A percentile compares a stretch with the other conserved stretches of the same genome.
Evolutionary conservation across 2,888 invertebrate species (phyloP).

Genomic region (Watsonalla binaria): DNA sequence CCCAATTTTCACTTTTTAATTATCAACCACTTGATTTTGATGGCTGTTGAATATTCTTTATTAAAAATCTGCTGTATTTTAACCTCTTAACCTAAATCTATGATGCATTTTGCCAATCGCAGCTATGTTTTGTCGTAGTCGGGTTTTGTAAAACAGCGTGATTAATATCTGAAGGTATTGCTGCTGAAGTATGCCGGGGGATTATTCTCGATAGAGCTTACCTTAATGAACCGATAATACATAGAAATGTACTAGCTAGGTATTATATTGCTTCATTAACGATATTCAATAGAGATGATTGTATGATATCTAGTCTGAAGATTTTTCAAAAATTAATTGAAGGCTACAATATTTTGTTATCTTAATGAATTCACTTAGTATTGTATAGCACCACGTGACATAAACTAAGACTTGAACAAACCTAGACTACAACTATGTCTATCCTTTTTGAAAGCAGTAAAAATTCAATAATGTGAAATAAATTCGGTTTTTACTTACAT

Average conservation of each 20-base stretch:
- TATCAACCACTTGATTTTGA: slow-evolving; percentile 59
- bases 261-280: background rate
- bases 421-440: too few species aligned
- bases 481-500: too few species aligned
- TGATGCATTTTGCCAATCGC: slow-evolving; percentile 19
- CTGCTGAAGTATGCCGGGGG: background rate
- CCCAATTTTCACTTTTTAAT: slow-evolving; percentile 72
- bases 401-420: too few species aligned
- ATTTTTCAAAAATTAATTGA: too few species aligned
- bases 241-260: background rate
- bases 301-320: too few species aligned
- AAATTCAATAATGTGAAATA: too few species aligned
- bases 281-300: too few species aligned
- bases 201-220: background rate
- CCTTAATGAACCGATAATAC: background rate
- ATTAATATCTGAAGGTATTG: background rate
- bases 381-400: too few species aligned
- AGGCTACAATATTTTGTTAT: too few species aligned
- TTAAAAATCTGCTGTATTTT: slow-evolving; percentile 22
- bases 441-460: too few species aligned
- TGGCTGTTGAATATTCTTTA: slow-evolving; percentile 36
- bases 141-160: background rate
- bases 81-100: slow-evolving; percentile 28
- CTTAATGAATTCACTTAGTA: too few species aligned
- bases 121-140: slow-evolving; percentile 5